Conservation (phyloP, 2,113 vertebrate genomes). For the Tichodroma muraria region DNA sequence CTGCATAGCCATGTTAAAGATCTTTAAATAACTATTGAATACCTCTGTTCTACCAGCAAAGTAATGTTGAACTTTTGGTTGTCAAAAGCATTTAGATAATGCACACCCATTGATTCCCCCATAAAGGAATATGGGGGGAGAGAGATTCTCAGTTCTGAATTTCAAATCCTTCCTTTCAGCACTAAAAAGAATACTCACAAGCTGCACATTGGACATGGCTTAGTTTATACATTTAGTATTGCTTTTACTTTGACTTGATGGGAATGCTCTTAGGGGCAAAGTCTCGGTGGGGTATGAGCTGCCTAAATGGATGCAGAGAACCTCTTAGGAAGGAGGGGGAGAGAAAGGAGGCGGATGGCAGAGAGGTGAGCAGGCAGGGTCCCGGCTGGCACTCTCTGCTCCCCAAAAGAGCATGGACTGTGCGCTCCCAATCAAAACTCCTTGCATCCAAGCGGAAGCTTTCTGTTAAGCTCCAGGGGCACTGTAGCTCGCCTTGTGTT, state of each 20-base stretch:
- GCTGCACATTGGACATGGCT: background rate
- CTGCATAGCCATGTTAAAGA: background rate
- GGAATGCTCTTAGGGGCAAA: background rate
- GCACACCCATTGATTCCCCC: background rate
- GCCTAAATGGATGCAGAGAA: background rate
- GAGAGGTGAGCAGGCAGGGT: background rate
- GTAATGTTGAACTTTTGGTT: background rate
- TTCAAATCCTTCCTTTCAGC: background rate
- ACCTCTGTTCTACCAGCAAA: background rate
- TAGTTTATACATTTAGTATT: background rate
- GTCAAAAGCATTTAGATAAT: constrained; percentile 3
- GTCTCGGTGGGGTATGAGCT: background rate
- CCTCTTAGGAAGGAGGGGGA: background rate
- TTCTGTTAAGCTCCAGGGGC: background rate
- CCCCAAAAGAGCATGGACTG: background rate
- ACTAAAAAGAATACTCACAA: background rate
- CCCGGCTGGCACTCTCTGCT: background rate
- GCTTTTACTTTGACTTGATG: constrained; percentile 1
- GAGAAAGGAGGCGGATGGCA: background rate
- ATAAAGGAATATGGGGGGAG: background rate
- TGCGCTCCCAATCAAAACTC: rapidly evolving
- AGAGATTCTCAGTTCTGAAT: background rate
- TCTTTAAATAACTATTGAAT: background rate
- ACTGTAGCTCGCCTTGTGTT: background rate
- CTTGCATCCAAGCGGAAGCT: background rate